Evolutionary conservation across 2,797 vertebrate genomes (phyloP), one percentile per base, ranked within the genome.

Genomic region (Nyctibius grandis): DNA sequence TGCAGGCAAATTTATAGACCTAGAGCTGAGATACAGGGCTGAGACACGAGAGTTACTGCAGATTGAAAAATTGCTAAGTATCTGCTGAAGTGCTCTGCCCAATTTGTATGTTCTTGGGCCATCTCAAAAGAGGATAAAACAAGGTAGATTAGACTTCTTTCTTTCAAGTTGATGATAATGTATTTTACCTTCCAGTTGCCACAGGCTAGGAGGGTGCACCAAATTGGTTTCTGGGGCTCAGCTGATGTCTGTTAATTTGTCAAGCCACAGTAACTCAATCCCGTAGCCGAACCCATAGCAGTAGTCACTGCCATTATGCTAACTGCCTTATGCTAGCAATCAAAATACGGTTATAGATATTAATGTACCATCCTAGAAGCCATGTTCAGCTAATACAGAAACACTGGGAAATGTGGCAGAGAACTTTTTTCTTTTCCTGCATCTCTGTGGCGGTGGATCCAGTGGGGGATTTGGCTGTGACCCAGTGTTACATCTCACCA

Each of bases 381-480:
- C 15, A 3, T 19, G 10, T 38, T 88, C 23, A 31, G 31, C 53
- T 61, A 51, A 56, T 15, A 47, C 5, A 70, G 40, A 56, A 91
- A 50, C n/a, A 31, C 48, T 1, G 3, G 26, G n/a, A 92, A 88
- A 64, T 9, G 11, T 21, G 8, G 31, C 73, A 36, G 57, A 75
- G 11, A 78, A 44, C 17, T 9, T 28, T 13, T 6, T 38, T n/a
- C 6, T 63, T 33, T 11, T 10, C 15, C 69, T 21, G 11, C 0
- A 1, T 61, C 45, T 34, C 0, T 2, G 9, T 34, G 34, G 11
- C 44, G 45, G 15, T 15, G 33, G 67, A 40, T 70, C 50, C 63
- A 57, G 6, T 1, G 0, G 1, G 63, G 33, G 12, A 15, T 69
- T 22, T 74, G 53, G 85, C 76, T 25, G 3, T 0, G 1, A 12